Evolutionary conservation across 1,140 invertebrate species (phyloP).

Genomic region (Pomacea maculata): DNA sequence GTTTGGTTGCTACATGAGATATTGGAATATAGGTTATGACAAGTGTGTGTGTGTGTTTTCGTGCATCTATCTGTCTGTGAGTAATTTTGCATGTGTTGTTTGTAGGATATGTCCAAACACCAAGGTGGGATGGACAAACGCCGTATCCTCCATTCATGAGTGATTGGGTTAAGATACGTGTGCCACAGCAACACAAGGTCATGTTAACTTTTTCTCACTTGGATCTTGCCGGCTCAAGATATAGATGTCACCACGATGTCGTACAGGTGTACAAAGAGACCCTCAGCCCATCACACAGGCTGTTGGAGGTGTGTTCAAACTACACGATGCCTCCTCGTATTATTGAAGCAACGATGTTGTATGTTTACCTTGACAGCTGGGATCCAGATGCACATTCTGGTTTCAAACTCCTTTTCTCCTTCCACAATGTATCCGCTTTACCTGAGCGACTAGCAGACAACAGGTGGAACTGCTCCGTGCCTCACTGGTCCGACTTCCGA

Average conservation of each 20-base stretch:
- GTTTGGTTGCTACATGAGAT: too few relatives aligned
- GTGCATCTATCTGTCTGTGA: too few relatives aligned
- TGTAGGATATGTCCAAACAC: background rate
- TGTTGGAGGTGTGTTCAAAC: background rate
- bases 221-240: background rate
- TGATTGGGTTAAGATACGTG: background rate
- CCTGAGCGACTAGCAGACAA: background rate
- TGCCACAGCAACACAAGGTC: background rate
- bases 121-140: constrained; percentile 2
- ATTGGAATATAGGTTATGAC: too few relatives aligned
- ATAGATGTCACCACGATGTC: background rate
- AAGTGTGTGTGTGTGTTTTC: too few relatives aligned
- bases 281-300: background rate
- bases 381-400: background rate
- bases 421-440: background rate
- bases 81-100: too few relatives aligned
- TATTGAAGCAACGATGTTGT: background rate
- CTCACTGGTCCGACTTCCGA: constrained; percentile 1
- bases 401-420: constrained; percentile 3
- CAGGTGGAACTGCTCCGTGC: constrained; percentile 16
- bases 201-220: constrained; percentile 1
- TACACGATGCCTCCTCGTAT: background rate
- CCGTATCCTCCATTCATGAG: background rate
- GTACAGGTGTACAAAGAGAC: background rate
- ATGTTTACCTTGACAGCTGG: background rate